These are phyloP conservation scores for Stomatorhinus ivindoensis DNA, from an alignment of 2,113 vertebrate species.

Conservation along the genomic window DNA sequence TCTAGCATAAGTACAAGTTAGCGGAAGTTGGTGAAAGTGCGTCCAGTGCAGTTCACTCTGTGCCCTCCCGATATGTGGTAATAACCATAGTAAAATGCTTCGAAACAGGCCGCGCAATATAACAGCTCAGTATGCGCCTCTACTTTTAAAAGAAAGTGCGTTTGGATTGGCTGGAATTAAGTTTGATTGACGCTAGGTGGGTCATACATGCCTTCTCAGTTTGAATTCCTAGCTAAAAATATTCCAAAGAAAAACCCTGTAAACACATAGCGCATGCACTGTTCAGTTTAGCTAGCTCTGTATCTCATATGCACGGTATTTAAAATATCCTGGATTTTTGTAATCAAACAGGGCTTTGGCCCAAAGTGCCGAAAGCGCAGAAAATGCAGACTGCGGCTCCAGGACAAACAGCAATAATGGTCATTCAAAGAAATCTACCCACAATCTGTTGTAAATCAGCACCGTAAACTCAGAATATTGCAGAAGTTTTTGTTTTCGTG, in stretches of 20 bases:
- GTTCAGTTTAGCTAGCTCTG: conserved; percentile 54
- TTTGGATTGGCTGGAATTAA: conserved; percentile 85
- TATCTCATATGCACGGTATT: conserved; percentile 46
- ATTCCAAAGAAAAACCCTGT: conserved; percentile 88
- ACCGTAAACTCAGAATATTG: background rate
- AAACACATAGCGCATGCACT: conserved; percentile 78
- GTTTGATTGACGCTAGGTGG: conserved; percentile 93
- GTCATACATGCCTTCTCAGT: conserved; percentile 94
- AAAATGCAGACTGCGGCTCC: background rate
- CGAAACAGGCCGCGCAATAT: conserved; percentile 94
- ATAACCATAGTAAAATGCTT: conserved; percentile 89
- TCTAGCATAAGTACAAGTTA: conserved; percentile 56
- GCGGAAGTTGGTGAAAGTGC: conserved; percentile 58
- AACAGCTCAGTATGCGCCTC: conserved; percentile 98
- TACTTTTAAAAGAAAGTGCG: conserved; percentile 84
- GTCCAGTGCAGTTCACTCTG: conserved; percentile 70
- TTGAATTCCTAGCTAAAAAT: conserved; percentile 87
- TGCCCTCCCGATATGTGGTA: conserved; percentile 82
- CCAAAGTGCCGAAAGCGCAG: background rate
- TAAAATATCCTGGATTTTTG: conserved; percentile 15
- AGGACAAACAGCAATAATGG: background rate
- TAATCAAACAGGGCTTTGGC: background rate
- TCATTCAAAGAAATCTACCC: background rate
- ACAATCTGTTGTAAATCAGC: background rate
- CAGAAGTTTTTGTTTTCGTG: background rate